phyloP scores from a whole-genome alignment of 2,888 invertebrate genomes.

The Aphodius sticticus region DNA sequence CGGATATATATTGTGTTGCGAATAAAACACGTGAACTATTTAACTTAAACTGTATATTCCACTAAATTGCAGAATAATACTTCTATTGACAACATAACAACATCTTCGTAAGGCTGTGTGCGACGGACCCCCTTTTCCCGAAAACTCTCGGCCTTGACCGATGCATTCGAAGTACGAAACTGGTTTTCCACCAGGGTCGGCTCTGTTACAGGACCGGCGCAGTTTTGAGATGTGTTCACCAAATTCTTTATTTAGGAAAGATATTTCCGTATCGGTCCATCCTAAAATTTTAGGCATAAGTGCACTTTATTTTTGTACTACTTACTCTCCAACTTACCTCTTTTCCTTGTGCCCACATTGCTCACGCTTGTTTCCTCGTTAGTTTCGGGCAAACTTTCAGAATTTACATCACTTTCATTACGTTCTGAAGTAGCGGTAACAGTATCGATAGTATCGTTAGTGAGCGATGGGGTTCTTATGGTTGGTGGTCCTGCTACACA shows the following conservation, averaged over 20 bases:
- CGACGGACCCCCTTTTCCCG: too few species aligned
- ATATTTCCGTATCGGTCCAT: conserved; percentile 30
- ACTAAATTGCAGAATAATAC: too few species aligned
- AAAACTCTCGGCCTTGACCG: too few species aligned
- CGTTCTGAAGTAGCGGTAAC: background rate
- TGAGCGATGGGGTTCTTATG: background rate
- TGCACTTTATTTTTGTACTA: conserved; percentile 8
- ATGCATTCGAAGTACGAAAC: too few species aligned
- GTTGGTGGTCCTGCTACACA: background rate
- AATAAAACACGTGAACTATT: too few species aligned
- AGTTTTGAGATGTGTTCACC: conserved; percentile 17
- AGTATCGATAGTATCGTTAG: background rate
- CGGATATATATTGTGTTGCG: conserved; percentile 31
- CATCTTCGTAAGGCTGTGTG: too few species aligned
- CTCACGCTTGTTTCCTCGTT: background rate
- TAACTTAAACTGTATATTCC: too few species aligned
- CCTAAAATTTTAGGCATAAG: conserved; percentile 25
- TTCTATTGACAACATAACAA: too few species aligned
- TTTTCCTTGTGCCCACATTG: background rate
- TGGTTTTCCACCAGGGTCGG: too few species aligned
- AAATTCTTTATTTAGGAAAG: conserved; percentile 27
- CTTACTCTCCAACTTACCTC: background rate
- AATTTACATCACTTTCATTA: too few species aligned
- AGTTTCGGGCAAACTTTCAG: too few species aligned
- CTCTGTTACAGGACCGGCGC: too few species aligned